A percentile compares a stretch with the other conserved stretches of the same genome.
These are phyloP conservation scores for Neuroterus valhalla DNA, from an alignment of 1,140 invertebrate genomes.

Conservation along the genomic window DNA sequence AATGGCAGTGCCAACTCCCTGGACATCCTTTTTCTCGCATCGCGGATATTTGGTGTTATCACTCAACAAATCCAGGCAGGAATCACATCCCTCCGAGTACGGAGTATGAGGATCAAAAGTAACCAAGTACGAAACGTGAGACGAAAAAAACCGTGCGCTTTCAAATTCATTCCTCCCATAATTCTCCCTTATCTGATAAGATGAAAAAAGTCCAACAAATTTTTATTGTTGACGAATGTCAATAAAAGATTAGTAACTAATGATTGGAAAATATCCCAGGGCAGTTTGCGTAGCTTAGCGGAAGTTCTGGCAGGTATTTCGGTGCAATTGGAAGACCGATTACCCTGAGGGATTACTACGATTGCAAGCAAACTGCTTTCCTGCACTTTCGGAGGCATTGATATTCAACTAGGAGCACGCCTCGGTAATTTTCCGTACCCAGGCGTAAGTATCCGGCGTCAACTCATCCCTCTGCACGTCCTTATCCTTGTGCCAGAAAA, in stretches of 20 bases:
- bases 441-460: conserved; percentile 39
- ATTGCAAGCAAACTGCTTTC: conserved; percentile 56
- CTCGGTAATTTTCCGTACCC: conserved; percentile 58
- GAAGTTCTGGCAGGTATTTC: conserved; percentile 50
- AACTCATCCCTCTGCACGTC: conserved; percentile 26
- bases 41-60: too few species aligned
- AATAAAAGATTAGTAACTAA: background rate
- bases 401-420: conserved; percentile 66
- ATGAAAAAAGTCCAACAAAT: too few species aligned
- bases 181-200: too few species aligned
- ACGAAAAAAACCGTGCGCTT: too few species aligned
- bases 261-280: background rate
- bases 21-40: too few species aligned
- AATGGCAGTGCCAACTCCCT: too few species aligned
- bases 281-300: conserved; percentile 12
- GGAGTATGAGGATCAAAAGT: too few species aligned
- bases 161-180: too few species aligned
- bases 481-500: conserved; percentile 26
- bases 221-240: too few species aligned
- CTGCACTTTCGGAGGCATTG: conserved; percentile 62
- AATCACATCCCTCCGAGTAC: too few species aligned
- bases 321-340: conserved; percentile 57
- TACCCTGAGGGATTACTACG: conserved; percentile 60
- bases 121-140: too few species aligned
- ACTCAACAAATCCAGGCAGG: too few species aligned